A percentile compares a stretch with the other conserved stretches of the same genome.
Evolutionary conservation across 2,888 invertebrate species (phyloP).

Genomic region (Gisinianus flammeolus): DNA sequence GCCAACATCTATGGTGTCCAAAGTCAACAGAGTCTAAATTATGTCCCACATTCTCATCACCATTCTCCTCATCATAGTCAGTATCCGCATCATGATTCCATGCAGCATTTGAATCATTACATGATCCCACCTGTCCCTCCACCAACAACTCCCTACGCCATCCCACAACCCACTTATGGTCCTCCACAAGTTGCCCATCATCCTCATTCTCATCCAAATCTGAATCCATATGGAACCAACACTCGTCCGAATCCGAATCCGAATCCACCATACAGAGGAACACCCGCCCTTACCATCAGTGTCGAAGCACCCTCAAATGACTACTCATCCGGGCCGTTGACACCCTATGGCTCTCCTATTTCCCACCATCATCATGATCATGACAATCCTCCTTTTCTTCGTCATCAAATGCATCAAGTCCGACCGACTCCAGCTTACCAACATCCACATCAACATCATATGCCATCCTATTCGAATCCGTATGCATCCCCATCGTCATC

Average conservation of each 20-base stretch:
- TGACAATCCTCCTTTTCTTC: background rate
- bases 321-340: background rate
- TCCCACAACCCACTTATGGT: background rate
- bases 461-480: background rate
- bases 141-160: background rate
- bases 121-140: background rate
- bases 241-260: background rate
- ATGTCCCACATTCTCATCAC: background rate
- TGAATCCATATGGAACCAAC: background rate
- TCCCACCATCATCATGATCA: no score
- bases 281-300: constrained; percentile 17
- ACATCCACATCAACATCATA: background rate
- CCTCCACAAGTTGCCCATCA: background rate
- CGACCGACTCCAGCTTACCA: background rate
- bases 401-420: background rate
- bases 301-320: constrained; percentile 24
- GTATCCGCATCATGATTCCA: background rate
- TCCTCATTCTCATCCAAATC: background rate
- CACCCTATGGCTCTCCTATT: background rate
- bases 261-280: background rate
- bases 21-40: background rate
- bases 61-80: background rate
- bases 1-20: background rate
- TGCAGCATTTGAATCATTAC: no score
- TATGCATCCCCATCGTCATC: background rate